Evolutionary conservation across 2,113 vertebrate genomes (phyloP), one percentile per base, ranked within the genome.

Genomic region (Hipposideros armiger): DNA sequence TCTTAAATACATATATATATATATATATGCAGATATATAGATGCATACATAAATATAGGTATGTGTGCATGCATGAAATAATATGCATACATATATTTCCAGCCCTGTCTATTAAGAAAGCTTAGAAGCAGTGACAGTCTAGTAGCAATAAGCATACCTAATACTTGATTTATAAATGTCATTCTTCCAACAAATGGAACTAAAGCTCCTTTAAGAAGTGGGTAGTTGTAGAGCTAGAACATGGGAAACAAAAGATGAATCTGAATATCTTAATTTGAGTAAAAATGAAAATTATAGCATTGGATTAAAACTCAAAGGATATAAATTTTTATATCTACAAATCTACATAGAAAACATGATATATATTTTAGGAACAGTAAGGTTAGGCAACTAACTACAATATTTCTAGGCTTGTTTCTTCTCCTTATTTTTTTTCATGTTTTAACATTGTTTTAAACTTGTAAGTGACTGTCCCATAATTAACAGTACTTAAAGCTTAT

Each of bases 401-500:
- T 22, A 87, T 69, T 69, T 94, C 45, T 54, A 58, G 22, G 2
- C 1, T 60, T 64, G 10, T 73, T 82, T 30, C 28, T 40, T n/a
- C 67, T 42, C 32, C 45, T n/a, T 67, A 36, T 22, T 82, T 74
- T 52, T 58, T 50, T 60, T 47, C 6, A 11, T 19, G 4, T 32
- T 95, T 83, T 92, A 74, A 1, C 36, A 54, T 73, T 74, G 16
- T 30, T 93, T 89, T 69, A 10, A n/a, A 54, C 17, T 86, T 73
- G 11, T 73, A 78, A 28, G 45, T 66, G 50, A 94, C 54, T 91
- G 1, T 40, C 66, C 92, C 92, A 92, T 86, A 98, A 97, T 93
- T 92, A 60, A 96, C 90, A 95, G 72, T 96, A 87, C 81, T 83
- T 97, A 96, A 97, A 97, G 87, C 52, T 95, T 97, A 91, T 93